Conservation (phyloP, 2,113 vertebrate species). For the Pseudorhombus dupliciocellatus region DNA sequence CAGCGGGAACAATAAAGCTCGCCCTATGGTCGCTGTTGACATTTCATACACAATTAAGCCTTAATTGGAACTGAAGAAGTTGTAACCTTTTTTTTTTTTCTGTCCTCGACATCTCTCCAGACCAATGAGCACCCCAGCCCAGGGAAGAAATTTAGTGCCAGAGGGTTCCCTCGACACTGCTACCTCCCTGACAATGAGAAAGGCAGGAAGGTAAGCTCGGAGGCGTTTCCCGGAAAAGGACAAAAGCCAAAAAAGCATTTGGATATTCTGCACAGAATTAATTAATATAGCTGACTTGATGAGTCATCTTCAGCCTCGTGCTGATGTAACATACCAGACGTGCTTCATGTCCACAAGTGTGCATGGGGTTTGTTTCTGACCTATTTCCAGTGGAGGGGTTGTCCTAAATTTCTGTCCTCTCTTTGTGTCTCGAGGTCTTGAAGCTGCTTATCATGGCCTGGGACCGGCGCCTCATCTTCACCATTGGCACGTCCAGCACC, state of each 20-base stretch:
- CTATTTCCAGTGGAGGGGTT: background rate
- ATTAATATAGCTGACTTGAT: too few species aligned
- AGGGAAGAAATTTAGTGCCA: slow-evolving; percentile 93
- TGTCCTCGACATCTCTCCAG: slow-evolving; percentile 73
- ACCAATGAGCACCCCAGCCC: slow-evolving; percentile 94
- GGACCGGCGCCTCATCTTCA: slow-evolving; percentile 96
- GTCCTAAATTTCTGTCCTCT: background rate
- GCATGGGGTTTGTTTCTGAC: background rate
- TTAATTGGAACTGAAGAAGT: slow-evolving; percentile 25
- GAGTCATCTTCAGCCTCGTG: background rate
- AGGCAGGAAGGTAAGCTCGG: slow-evolving; percentile 87
- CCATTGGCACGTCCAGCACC: slow-evolving; percentile 96
- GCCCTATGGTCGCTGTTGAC: slow-evolving; percentile 43
- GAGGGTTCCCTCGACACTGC: slow-evolving; percentile 96
- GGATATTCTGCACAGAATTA: too few species aligned
- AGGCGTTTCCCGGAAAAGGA: background rate
- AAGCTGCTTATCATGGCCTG: slow-evolving; percentile 92
- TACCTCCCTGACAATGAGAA: slow-evolving; percentile 95
- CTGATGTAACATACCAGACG: background rate
- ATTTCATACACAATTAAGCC: slow-evolving; percentile 42
- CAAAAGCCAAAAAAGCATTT: background rate
- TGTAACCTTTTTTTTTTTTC: slow-evolving; percentile 40
- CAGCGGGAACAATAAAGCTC: slow-evolving; percentile 8
- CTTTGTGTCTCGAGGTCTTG: slow-evolving; percentile 81
- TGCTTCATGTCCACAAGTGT: background rate